Percentiles rank a stretch among this genome's conserved stretches.
Evolutionary conservation across 2,888 invertebrate species (phyloP).

Genomic region (Pogonocherus hispidulus): DNA sequence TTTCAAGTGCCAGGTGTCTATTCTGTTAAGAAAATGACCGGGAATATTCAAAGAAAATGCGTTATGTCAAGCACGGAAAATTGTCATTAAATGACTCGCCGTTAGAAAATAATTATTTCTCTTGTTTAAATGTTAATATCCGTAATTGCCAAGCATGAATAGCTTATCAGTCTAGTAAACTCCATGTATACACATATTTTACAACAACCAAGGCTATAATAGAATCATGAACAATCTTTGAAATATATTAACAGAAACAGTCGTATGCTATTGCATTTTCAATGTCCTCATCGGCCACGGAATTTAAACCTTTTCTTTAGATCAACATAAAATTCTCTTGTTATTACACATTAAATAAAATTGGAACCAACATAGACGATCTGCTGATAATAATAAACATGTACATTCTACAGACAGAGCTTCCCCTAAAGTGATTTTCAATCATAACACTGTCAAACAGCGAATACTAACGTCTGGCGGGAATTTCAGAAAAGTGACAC

Average conservation of each 20-base stretch:
- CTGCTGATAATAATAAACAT: not conserved
- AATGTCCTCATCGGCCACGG: not conserved
- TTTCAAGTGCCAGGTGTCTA: slow-evolving; percentile 25
- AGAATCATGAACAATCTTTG: not conserved
- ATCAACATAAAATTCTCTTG: too few species aligned
- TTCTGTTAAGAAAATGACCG: not conserved
- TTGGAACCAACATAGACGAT: slow-evolving; percentile 5
- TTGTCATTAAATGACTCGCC: not conserved
- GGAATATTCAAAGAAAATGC: not conserved
- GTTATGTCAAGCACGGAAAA: not conserved
- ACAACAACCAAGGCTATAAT: not conserved
- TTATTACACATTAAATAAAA: too few species aligned
- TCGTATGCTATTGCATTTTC: not conserved
- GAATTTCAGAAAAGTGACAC: slow-evolving; percentile 11
- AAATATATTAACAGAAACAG: too few species aligned
- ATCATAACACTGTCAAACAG: slow-evolving; percentile 13
- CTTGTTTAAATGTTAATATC: not conserved
- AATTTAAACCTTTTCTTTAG: not conserved
- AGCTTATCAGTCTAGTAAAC: slow-evolving; percentile 23
- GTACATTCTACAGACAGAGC: not conserved
- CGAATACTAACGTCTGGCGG: slow-evolving; percentile 1
- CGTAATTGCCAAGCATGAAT: slow-evolving; percentile 6
- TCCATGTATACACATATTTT: not conserved
- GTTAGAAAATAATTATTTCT: not conserved
- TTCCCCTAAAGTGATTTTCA: slow-evolving; percentile 7